A percentile compares a stretch with the other conserved stretches of the same genome.
phyloP scores from a whole-genome alignment of 2,888 invertebrate species.

The Phania funesta region DNA sequence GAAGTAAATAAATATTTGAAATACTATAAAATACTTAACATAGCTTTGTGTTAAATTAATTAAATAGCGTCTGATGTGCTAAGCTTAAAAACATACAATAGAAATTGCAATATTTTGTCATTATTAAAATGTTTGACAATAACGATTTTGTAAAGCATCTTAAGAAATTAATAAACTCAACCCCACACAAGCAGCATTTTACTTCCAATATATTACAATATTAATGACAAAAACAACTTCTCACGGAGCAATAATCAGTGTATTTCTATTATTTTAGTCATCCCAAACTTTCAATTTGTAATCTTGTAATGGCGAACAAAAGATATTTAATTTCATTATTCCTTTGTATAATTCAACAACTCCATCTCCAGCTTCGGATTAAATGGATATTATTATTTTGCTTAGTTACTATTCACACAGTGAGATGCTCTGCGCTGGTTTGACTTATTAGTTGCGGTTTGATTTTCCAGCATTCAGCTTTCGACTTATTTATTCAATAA shows the following conservation, averaged over 20 bases:
- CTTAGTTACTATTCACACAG: background rate
- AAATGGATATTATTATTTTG: background rate
- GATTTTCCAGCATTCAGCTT: conserved; percentile 23
- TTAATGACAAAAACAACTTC: background rate
- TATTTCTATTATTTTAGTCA: conserved; percentile 24
- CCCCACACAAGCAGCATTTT: background rate
- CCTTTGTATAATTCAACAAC: background rate
- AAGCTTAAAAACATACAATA: too few relatives aligned
- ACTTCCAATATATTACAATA: background rate
- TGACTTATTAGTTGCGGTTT: conserved; percentile 54
- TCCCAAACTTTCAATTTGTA: background rate
- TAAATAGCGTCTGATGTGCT: too few relatives aligned
- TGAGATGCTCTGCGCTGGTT: background rate
- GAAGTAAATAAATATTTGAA: too few relatives aligned
- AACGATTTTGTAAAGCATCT: background rate
- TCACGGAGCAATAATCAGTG: background rate
- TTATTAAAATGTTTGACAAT: too few relatives aligned
- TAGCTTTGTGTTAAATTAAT: too few relatives aligned
- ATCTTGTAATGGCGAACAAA: background rate
- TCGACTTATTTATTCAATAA: conserved; percentile 51
- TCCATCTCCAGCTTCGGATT: background rate
- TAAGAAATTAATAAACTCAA: background rate
- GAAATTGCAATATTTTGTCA: too few relatives aligned
- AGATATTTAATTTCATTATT: background rate
- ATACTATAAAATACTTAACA: too few relatives aligned